Conservation (phyloP, 2,797 vertebrate species). For the Enteromius treurensis region DNA sequence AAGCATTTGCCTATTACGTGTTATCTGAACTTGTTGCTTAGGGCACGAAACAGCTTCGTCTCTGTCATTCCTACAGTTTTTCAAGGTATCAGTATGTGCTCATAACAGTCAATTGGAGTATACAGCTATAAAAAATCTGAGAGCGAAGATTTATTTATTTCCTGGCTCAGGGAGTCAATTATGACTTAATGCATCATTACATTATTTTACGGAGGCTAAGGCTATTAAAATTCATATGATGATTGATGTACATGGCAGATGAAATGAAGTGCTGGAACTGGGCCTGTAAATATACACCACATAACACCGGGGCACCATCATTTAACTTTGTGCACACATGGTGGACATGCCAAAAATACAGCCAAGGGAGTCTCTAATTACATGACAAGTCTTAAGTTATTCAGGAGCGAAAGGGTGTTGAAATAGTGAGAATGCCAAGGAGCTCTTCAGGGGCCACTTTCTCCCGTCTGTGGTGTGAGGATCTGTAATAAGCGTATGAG, state of each 20-base stretch:
- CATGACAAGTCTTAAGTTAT: conserved; percentile 22
- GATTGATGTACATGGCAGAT: conserved; percentile 5
- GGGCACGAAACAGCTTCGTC: not conserved
- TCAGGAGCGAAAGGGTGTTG: conserved; percentile 30
- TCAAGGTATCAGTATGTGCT: not conserved
- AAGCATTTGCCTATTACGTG: not conserved
- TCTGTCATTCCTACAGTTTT: not conserved
- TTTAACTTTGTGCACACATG: conserved; percentile 33
- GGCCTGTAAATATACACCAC: conserved; percentile 9
- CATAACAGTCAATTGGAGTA: not conserved
- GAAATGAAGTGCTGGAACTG: conserved; percentile 8
- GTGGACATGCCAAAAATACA: conserved; percentile 48
- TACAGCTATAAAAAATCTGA: not conserved
- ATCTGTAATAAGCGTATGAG: not conserved
- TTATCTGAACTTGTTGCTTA: not conserved
- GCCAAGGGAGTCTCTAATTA: conserved; percentile 29
- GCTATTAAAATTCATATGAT: conserved; percentile 11
- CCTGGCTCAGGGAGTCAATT: not conserved
- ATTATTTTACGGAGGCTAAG: too few species aligned
- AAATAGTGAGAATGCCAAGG: conserved; percentile 47
- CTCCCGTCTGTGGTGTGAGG: conserved; percentile 16
- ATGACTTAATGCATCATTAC: not conserved
- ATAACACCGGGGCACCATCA: not conserved
- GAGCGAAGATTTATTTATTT: not conserved
- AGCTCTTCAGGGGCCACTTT: conserved; percentile 20